A percentile compares a stretch with the other conserved stretches of the same genome.
These are phyloP conservation scores for Spheniscus humboldti DNA, from an alignment of 2,797 vertebrate genomes.

Conservation along the genomic window DNA sequence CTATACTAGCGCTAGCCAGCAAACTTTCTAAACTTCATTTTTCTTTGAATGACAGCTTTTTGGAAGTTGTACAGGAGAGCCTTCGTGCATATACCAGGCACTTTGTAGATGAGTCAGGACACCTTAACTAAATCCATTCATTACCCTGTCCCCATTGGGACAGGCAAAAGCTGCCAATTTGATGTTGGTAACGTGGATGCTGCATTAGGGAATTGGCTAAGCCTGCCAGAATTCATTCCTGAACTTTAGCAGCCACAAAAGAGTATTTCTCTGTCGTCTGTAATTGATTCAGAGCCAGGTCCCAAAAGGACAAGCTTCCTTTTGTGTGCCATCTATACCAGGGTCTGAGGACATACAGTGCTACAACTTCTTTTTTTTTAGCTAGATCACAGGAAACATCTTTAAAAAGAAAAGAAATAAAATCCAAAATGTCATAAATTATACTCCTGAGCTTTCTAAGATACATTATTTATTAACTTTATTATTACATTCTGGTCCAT, in stretches of 20 bases:
- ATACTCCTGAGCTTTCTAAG: neutral
- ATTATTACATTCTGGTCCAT: neutral
- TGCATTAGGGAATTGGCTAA: slow-evolving; percentile 71
- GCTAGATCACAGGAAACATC: slow-evolving; percentile 52
- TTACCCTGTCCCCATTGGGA: slow-evolving; percentile 66
- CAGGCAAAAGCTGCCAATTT: slow-evolving; percentile 70
- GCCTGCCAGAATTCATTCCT: slow-evolving; percentile 77
- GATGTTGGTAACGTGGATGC: slow-evolving; percentile 69
- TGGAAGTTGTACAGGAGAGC: slow-evolving; percentile 56
- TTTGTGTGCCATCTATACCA: slow-evolving; percentile 70
- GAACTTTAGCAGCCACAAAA: slow-evolving; percentile 77
- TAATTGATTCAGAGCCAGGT: slow-evolving; percentile 75
- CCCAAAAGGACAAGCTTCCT: slow-evolving; percentile 75
- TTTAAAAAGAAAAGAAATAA: slow-evolving; percentile 41
- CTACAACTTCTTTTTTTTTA: slow-evolving; percentile 37
- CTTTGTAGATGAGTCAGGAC: slow-evolving; percentile 65
- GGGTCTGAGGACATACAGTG: slow-evolving; percentile 59
- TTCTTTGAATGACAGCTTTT: slow-evolving; percentile 60
- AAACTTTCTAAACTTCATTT: slow-evolving; percentile 47
- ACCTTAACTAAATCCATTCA: slow-evolving; percentile 77
- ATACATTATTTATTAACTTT: slow-evolving; percentile 44
- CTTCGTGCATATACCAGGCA: slow-evolving; percentile 42
- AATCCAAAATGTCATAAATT: slow-evolving; percentile 14
- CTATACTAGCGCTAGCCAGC: neutral
- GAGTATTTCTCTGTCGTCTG: slow-evolving; percentile 76